Conservation (phyloP, 2,888 invertebrate species). For the Nemoura dubitans region DNA sequence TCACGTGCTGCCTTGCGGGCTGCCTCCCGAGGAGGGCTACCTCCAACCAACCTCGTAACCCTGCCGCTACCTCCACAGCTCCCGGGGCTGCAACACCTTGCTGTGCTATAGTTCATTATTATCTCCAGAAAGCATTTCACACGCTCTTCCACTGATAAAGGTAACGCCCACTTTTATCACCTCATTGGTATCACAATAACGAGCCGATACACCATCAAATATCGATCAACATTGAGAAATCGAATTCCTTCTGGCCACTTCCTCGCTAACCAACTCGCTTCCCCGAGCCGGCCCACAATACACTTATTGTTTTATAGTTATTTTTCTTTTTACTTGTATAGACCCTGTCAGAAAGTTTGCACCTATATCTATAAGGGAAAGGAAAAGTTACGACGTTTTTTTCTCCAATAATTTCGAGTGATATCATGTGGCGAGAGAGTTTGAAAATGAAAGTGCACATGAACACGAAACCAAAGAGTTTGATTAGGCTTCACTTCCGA, state of each 20-base stretch:
- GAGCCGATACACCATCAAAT: conserved; percentile 27
- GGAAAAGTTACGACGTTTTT: neutral
- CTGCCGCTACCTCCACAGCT: neutral
- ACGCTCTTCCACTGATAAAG: conserved; percentile 34
- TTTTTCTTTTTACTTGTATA: conserved; percentile 2
- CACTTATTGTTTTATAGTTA: conserved; percentile 20
- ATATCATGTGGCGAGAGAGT: neutral
- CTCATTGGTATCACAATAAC: neutral
- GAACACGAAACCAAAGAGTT: neutral
- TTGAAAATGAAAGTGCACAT: neutral
- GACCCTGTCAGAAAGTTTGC: conserved; percentile 10
- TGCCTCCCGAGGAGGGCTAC: neutral
- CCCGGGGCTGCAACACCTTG: neutral
- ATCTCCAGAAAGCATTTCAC: conserved; percentile 40
- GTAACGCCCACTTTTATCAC: conserved; percentile 38
- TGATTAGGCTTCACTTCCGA: neutral
- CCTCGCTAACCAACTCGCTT: neutral
- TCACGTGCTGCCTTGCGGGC: neutral
- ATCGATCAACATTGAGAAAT: conserved; percentile 31
- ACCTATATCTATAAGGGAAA: neutral
- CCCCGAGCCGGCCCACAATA: neutral
- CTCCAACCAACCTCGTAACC: neutral
- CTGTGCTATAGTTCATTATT: conserved; percentile 1
- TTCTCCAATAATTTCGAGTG: neutral
- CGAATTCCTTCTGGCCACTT: neutral